A percentile compares a stretch with the other conserved stretches of the same genome.
Conservation (phyloP, 2,888 invertebrate species). For the Cryptus armator region DNA sequence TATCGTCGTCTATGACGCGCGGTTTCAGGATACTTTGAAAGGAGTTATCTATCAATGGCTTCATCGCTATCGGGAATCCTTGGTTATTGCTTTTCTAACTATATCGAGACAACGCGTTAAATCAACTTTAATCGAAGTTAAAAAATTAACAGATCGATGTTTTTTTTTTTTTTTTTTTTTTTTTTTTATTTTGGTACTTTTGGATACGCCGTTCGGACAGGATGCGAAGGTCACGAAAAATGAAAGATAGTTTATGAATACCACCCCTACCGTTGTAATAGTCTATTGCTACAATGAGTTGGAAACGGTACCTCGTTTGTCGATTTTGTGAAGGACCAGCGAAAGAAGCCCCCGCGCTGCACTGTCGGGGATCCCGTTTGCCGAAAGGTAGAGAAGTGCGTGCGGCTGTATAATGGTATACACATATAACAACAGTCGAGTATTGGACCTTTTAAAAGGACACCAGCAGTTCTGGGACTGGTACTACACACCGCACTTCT, state of each 20-base stretch:
- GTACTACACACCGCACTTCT: slow-evolving; percentile 66
- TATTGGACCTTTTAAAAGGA: slow-evolving; percentile 45
- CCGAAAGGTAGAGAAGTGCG: slow-evolving; percentile 20
- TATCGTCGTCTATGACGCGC: slow-evolving; percentile 71
- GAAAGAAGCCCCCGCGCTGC: slow-evolving; percentile 6
- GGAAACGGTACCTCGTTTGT: slow-evolving; percentile 56
- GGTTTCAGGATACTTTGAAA: slow-evolving; percentile 66
- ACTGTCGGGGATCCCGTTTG: slow-evolving; percentile 12
- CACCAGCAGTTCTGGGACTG: slow-evolving; percentile 65
- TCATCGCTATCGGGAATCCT: slow-evolving; percentile 69
- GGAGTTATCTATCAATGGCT: slow-evolving; percentile 69
- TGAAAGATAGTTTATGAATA: slow-evolving; percentile 1
- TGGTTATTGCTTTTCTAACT: too few species aligned
- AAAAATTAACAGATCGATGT: too few species aligned
- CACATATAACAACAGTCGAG: slow-evolving; percentile 5
- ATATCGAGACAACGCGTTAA: too few species aligned
- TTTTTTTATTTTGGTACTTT: too few species aligned
- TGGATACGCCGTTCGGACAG: not conserved
- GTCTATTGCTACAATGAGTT: slow-evolving; percentile 32
- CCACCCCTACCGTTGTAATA: slow-evolving; percentile 16
- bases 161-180: too few species aligned
- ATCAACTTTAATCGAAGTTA: too few species aligned
- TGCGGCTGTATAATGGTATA: slow-evolving; percentile 13
- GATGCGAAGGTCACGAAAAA: not conserved
- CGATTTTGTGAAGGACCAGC: slow-evolving; percentile 57